Percentiles rank a stretch among this genome's conserved stretches.
phyloP scores from a whole-genome alignment of 2,113 vertebrate species.

The Hypanus sabinus region DNA sequence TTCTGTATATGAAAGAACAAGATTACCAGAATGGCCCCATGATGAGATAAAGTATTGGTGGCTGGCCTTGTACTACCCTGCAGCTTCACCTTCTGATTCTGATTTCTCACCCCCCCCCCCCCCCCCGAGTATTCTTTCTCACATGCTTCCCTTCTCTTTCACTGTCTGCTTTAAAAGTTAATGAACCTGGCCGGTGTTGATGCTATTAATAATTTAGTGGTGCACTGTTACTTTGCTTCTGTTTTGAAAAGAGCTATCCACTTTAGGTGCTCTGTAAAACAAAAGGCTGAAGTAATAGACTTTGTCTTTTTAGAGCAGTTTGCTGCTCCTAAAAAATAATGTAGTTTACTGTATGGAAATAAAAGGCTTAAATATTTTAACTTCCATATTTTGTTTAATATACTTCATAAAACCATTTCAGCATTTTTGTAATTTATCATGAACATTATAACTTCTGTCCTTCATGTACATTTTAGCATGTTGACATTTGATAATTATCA shows the following conservation, averaged over 20 bases:
- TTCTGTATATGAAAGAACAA: background rate
- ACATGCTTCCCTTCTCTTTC: constrained; percentile 30
- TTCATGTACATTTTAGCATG: constrained; percentile 3
- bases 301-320: constrained; percentile 10
- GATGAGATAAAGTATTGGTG: constrained; percentile 30
- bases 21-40: constrained; percentile 23
- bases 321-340: background rate
- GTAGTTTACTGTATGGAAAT: constrained; percentile 6
- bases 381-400: background rate
- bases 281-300: constrained; percentile 14
- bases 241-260: constrained; percentile 21
- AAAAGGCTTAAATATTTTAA: background rate
- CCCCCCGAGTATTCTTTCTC: constrained; percentile 27
- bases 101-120: background rate
- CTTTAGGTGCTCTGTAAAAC: constrained; percentile 24
- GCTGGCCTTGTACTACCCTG: constrained; percentile 35
- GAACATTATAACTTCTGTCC: background rate
- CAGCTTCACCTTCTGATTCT: constrained; percentile 36
- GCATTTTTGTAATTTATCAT: background rate
- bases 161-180: constrained; percentile 37
- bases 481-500: background rate
- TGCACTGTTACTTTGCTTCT: constrained; percentile 21
- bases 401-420: background rate
- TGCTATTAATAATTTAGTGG: constrained; percentile 37
- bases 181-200: constrained; percentile 28